Percentiles rank a stretch among this genome's conserved stretches.
Evolutionary conservation across 2,797 vertebrate species (phyloP).

Genomic region (Bovichtus diacanthus): DNA sequence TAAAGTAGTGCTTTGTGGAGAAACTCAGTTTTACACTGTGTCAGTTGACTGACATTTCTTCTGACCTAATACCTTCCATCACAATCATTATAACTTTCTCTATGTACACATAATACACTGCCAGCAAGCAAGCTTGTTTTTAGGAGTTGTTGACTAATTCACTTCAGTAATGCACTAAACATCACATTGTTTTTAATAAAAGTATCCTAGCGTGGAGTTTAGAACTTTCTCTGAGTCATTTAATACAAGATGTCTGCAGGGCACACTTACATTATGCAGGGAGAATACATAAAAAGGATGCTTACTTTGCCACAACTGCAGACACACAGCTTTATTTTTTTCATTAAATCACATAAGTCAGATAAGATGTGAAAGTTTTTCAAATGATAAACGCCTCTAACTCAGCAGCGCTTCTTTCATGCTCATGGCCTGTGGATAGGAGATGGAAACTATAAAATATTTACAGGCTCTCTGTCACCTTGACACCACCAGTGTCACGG

Average conservation of each 20-base stretch:
- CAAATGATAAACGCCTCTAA: slow-evolving; percentile 11
- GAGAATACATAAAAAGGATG: background rate
- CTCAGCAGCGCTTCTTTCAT: slow-evolving; percentile 15
- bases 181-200: background rate
- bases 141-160: background rate
- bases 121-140: background rate
- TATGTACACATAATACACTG: background rate
- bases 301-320: background rate
- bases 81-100: background rate
- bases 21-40: no score
- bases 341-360: background rate
- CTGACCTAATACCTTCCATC: no score
- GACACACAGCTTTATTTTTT: background rate
- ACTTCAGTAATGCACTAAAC: background rate
- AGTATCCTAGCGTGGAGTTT: background rate
- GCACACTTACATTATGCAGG: background rate
- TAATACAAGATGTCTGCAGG: background rate
- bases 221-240: background rate
- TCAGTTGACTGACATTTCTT: no score
- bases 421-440: slow-evolving; percentile 17
- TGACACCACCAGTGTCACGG: slow-evolving; percentile 17
- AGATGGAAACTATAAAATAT: slow-evolving; percentile 67
- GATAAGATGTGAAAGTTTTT: background rate
- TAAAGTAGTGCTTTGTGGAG: no score
- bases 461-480: slow-evolving; percentile 56